Evolutionary conservation across 2,888 invertebrate genomes (phyloP), one percentile per base, ranked within the genome.

Genomic region (Drosophila neonasuta): DNA sequence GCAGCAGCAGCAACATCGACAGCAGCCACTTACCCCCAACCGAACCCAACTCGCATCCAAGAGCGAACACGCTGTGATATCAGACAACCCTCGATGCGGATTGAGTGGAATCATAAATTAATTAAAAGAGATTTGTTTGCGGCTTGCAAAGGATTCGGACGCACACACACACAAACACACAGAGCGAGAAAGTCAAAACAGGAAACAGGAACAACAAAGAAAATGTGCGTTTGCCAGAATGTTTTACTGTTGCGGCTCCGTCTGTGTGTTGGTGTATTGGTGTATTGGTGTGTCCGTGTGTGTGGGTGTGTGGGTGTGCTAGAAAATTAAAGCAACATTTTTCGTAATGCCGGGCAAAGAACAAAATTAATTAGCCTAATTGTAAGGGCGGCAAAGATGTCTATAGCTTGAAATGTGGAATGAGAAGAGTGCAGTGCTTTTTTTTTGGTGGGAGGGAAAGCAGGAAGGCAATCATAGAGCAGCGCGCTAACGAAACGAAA

Each of bases 81-180:
- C 79, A 83, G 80, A 72, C 75, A 83, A 77, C 80, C 81, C 81
- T 83, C 83, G 71, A 82, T 74, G 79, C 79, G 83, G 80, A 87
- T 88, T 88, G 82, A 88, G 88, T 83, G 86, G 86, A 88, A 88
- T 88, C 88, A 88, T 88, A 88, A 88, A 88, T 88, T 88, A 88
- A 88, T 88, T 88, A 88, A 88, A 88, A 86, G 88, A 87, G 88
- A 88, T 88, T 88, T 88, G 88, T 88, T 87, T 88, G 88, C 85
- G 87, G 88, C 88, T 88, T 88, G 86, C 85, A 85, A 86, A 85
- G 87, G 88, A 87, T 88, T 86, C 80, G 61, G 71, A 68, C 74
- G 70, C 73, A 75, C 64, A 73, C 59, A 71, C 24, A 24, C 24
- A 24, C 24, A 24, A 4, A 24, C 6, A 24, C 24, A 24, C 24